Conservation (phyloP, 1,140 invertebrate genomes). For the Caerostris extrusa region DNA sequence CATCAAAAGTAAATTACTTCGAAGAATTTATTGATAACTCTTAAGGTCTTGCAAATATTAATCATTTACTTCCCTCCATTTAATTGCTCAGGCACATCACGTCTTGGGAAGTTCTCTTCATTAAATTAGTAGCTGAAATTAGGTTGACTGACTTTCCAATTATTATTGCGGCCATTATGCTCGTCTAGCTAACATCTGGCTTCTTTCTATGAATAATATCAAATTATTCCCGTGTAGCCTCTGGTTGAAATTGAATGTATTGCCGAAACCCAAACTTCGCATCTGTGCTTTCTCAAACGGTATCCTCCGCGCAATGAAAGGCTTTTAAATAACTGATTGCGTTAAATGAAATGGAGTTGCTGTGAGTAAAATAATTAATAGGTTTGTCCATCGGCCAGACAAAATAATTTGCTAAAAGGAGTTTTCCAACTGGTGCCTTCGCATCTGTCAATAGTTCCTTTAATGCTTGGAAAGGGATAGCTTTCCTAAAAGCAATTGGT, state of each 20-base stretch:
- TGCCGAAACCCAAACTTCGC: not conserved
- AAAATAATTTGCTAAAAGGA: not conserved
- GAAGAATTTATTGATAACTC: no score
- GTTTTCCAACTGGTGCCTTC: not conserved
- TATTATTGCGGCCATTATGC: slow-evolving; percentile 35
- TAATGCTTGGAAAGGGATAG: not conserved
- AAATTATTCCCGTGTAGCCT: not conserved
- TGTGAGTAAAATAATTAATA: not conserved
- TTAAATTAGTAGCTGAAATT: slow-evolving; percentile 44
- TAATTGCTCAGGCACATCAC: not conserved
- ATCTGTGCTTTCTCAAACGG: not conserved
- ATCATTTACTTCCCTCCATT: not conserved
- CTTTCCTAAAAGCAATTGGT: not conserved
- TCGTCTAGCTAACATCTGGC: slow-evolving; percentile 46
- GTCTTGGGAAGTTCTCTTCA: slow-evolving; percentile 11
- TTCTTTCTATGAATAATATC: slow-evolving; percentile 29
- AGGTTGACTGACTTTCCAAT: slow-evolving; percentile 48
- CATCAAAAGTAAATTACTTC: no score
- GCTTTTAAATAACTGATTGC: not conserved
- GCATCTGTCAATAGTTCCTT: not conserved
- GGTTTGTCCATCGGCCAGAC: not conserved
- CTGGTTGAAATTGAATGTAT: not conserved
- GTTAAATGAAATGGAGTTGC: not conserved
- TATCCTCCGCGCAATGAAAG: not conserved
- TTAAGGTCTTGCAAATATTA: no score